Evolutionary conservation across 2,797 vertebrate genomes (phyloP), one percentile per base, ranked within the genome.

Genomic region (Poeciliopsis presidionis): DNA sequence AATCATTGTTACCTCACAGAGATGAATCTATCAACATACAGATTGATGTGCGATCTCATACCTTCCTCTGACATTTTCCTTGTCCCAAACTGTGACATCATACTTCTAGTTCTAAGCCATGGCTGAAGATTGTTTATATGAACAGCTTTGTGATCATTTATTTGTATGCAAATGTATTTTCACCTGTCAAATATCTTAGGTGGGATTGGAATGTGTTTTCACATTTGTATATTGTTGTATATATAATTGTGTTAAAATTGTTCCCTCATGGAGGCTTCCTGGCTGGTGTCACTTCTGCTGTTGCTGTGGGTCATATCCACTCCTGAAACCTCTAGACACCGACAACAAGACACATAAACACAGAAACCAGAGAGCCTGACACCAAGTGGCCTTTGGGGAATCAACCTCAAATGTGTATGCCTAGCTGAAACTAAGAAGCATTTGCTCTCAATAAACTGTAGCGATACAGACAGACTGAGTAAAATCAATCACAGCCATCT

Each of bases 241-340:
- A 72, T 83, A 69, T 49, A 73, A 73, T 51, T 59, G 77, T 79
- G 57, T 72, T 46, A 43, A 78, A 71, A 77, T 28, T 41, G 30
- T 55, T 74, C 49, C 61, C 81, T 72, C 79, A 36, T 59, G 76
- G 30, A 78, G 78, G 59, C 76, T 74, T 81, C 13, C 49, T 72
- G 74, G 73, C 84, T 47, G 71, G 73, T 82, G 80, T 63, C 49
- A 51, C 49, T 33, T 69, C 73, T 84, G 78, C 83, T 59, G 73
- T 79, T 72, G 76, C 71, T 83, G 57, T 78, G 75, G 73, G 81
- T 85, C 86, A 83, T 30, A 72, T 82, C 73, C 46, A 79, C 75
- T 82, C 65, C 76, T 46, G 67, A 76, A 84, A 79, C 57, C 28
- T 75, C 70, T 69, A 73, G 79, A 85, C 81, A 47, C 70, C 25